These are phyloP conservation scores for Poliocrania exsul DNA, from an alignment of 2,797 vertebrate genomes.

Conservation along the genomic window DNA sequence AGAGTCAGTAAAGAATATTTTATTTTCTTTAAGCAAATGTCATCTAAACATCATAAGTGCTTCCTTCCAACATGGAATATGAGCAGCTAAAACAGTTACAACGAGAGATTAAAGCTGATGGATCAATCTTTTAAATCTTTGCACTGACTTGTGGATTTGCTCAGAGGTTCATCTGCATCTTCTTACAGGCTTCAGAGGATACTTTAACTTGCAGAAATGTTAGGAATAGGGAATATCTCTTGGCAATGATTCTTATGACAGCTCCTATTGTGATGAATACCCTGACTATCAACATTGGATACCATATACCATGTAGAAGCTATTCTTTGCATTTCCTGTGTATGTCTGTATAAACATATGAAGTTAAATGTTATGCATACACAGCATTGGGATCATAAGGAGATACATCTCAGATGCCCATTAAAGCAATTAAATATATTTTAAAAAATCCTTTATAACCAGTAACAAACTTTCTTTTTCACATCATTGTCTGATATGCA, in stretches of 20 bases:
- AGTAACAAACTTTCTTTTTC: neutral
- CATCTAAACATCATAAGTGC: neutral
- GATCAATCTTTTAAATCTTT: neutral
- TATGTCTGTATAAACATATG: neutral
- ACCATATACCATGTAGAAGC: neutral
- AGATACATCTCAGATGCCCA: neutral
- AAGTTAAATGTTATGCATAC: neutral
- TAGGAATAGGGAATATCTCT: neutral
- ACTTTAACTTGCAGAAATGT: neutral
- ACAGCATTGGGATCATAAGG: neutral
- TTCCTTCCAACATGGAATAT: neutral
- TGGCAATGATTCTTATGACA: neutral
- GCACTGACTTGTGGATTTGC: neutral
- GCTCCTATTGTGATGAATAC: neutral
- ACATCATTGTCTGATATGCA: neutral
- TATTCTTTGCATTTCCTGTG: neutral
- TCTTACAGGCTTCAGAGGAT: neutral
- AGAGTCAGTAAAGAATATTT: neutral
- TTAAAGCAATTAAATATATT: neutral
- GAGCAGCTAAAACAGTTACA: neutral
- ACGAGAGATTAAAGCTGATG: neutral
- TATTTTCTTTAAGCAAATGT: neutral
- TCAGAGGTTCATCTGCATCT: neutral
- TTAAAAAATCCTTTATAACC: neutral
- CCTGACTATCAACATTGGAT: neutral